These are phyloP conservation scores for Troides oblongomaculatus DNA, from an alignment of 2,888 invertebrate genomes.

Conservation along the genomic window DNA sequence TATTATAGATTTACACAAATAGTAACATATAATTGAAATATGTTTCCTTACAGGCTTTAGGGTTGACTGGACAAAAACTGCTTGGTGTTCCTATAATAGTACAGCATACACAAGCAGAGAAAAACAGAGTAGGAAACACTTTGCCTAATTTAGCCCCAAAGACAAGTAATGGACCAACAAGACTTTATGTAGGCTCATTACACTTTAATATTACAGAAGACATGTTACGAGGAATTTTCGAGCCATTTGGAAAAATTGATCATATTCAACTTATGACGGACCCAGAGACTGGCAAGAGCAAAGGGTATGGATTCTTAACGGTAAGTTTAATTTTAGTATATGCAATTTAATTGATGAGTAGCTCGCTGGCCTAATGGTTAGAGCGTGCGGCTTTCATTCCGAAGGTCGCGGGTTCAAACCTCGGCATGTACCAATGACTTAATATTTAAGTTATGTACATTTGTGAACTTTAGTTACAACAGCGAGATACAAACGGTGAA, in stretches of 20 bases:
- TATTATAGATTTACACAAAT: conserved; percentile 1
- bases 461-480: no score
- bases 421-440: no score
- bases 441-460: no score
- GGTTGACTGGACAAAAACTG: conserved; percentile 96
- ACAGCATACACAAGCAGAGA: conserved; percentile 98
- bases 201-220: conserved; percentile 99
- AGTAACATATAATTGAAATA: conserved; percentile 7
- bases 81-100: conserved; percentile 98
- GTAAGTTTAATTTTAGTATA: conserved; percentile 76
- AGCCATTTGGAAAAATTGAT: conserved; percentile 98
- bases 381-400: no score
- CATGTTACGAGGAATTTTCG: conserved; percentile 98
- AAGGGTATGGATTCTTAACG: conserved; percentile 98
- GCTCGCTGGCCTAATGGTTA: no score
- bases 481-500: no score
- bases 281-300: conserved; percentile 95
- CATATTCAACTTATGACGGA: conserved; percentile 97
- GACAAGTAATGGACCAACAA: conserved; percentile 95
- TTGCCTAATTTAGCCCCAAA: conserved; percentile 92
- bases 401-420: no score
- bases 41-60: conserved; percentile 87
- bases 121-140: conserved; percentile 94
- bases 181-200: conserved; percentile 97
- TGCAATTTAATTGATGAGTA: no score